Base-by-base conservation (phyloP, 2,797 vertebrate genomes). In the Enteromius fasciolatus region DNA sequence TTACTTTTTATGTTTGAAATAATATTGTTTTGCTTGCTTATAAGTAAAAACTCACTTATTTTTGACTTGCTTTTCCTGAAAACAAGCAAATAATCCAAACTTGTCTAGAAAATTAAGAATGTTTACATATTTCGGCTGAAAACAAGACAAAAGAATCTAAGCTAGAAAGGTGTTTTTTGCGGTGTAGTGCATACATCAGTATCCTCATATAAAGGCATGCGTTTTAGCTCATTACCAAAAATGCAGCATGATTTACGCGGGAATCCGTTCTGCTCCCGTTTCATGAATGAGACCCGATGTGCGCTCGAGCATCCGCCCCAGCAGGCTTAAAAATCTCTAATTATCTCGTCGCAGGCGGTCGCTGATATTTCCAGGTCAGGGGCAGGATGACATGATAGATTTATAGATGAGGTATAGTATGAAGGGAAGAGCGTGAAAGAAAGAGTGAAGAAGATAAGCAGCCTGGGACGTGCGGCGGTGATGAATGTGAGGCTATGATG, bases 401-500 rank as follows among this genome's bases (percentile, higher is more conserved):
- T 85, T 79, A 73, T 39, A 75, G 63, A 81, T 61, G 80, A 81
- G 57, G 20, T 46, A 46, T 50, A 64, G 57, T 10, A 52, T 18
- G 74, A 69, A 59, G 50, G 48, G 64, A 36, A 61, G 88, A 90
- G 89, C 85, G 31, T 63, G 68, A 81, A 76, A 77, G 46, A 82
- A 50, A 80, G 76, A 77, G 57, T 39, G 41, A 54, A 66, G 76
- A 70, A 75, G 81, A 85, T 85, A 76, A 69, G 23, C 72, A 78
- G 70, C 59, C 68, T 69, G 67, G 80, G 80, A 67, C 14, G 63
- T 20, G 64, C 25, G 57, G 48, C 63, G 25, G 67, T 89, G 85
- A 88, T 88, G 85, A 87, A 86, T 88, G 83, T 82, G 81, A 69
- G 81, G 66, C 74, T 67, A 72, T 80, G 87, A 87, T 85, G 82